A percentile compares a stretch with the other conserved stretches of the same genome.
Evolutionary conservation across 2,888 invertebrate genomes (phyloP).

Genomic region (Seira ritae): DNA sequence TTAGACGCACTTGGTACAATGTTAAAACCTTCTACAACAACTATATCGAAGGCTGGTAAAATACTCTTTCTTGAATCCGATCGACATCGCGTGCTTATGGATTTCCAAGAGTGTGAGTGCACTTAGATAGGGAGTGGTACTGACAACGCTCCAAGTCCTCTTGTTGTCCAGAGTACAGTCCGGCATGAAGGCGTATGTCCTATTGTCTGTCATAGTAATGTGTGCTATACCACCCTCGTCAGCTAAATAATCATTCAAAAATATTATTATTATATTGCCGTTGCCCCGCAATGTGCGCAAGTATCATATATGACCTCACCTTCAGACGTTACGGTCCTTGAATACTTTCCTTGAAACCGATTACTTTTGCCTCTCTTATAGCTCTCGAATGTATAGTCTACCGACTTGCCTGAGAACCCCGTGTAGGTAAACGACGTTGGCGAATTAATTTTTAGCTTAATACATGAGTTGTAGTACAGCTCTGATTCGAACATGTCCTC

Average conservation of each 20-base stretch:
- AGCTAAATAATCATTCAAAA: background rate
- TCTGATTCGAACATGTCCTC: background rate
- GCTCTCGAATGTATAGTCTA: no score
- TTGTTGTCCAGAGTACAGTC: background rate
- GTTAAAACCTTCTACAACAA: no score
- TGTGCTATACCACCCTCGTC: background rate
- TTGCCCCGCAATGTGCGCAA: no score
- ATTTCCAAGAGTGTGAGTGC: background rate
- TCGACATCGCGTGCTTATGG: background rate
- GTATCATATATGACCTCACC: no score
- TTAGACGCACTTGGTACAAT: no score
- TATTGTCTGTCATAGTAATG: background rate
- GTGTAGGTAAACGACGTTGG: background rate
- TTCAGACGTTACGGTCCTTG: no score
- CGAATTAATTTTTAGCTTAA: background rate
- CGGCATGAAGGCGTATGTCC: background rate
- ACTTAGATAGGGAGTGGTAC: background rate
- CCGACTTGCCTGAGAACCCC: background rate
- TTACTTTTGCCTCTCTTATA: no score
- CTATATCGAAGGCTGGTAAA: background rate
- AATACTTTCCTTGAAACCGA: no score
- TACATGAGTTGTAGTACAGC: slow-evolving; percentile 1
- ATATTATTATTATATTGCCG: no score
- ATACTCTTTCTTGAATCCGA: background rate
- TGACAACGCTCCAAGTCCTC: background rate